Base-by-base conservation (phyloP, 2,797 vertebrate genomes). In the Pseudomugil gertrudae region DNA sequence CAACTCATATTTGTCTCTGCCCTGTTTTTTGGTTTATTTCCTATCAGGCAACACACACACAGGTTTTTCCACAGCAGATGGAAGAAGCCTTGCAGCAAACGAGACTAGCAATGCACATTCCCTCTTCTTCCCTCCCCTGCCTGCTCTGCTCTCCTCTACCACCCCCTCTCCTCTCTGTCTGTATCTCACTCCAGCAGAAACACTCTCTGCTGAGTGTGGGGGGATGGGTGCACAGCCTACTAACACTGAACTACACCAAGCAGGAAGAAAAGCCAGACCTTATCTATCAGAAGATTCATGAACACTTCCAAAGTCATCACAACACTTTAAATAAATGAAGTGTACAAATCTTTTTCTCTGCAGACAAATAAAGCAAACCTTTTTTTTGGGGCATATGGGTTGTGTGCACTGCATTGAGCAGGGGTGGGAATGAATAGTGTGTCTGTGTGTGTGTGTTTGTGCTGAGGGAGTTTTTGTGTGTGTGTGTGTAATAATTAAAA, bases 121-220 rank as follows among this genome's bases (percentile, higher is more conserved):
- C 81, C 88, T 81, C 79, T 81, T 79, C 40, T 82, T 86, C 87
- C 86, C 87, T 89, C 85, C 84, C 88, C 87, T 83, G 84, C 84
- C 81, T 83, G 76, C 68, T 58, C 84, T 77, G 70, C 87, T 80
- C 88, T 86, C 72, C 80, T 76, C 76, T 87, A 62, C 81, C 80
- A 79, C 81, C 74, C 82, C 82, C 83, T 81, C 85, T 80, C 72
- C 88, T 82, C 91, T 73, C 89, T 87, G 89, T 88, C 89, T 91
- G 88, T 91, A 88, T 92, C 90, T 91, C 88, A 87, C 90, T 90
- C 90, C 88, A 79, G 91, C 92, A 93, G 92, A 92, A 92, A 89
- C 92, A 87, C 92, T 94, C 86, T 93, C 90, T 90, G 84, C 90
- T 90, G 87, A 76, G 85, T 82, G 86, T 94, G 94, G 94, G 94